These are phyloP conservation scores for Lepas anatifera DNA, from an alignment of 2,888 invertebrate genomes.

Conservation along the genomic window DNA sequence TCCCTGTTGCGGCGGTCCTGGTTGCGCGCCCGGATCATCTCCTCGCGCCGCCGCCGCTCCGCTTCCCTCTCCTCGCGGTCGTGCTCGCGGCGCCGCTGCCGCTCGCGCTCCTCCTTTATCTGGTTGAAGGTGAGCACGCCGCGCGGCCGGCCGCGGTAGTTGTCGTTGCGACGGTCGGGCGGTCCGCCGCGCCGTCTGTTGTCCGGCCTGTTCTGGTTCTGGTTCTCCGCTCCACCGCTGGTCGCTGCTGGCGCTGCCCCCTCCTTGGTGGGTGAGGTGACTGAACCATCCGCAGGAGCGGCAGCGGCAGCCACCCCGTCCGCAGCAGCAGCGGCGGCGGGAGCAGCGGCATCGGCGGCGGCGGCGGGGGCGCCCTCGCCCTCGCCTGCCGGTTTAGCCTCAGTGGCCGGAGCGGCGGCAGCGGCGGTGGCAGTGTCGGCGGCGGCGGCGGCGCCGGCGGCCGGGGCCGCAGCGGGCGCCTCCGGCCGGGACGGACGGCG, in stretches of 20 bases:
- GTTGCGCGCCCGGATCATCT: conserved; percentile 61
- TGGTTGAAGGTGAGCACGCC: conserved; percentile 13
- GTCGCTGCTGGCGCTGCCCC: background rate
- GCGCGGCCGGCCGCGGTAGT: background rate
- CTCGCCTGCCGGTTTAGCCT: background rate
- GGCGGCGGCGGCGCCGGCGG: background rate
- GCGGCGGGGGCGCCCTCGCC: conserved; percentile 1
- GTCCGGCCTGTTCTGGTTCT: background rate
- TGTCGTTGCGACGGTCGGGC: background rate
- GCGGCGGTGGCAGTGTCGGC: too few species aligned
- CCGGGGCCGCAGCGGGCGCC: background rate
- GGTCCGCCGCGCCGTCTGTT: conserved; percentile 2
- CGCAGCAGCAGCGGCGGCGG: too few species aligned
- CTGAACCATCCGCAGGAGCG: too few species aligned
- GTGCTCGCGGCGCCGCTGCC: conserved; percentile 58
- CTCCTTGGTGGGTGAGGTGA: conserved; percentile 3
- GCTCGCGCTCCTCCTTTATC: conserved; percentile 55
- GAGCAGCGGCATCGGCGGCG: background rate
- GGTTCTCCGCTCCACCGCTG: too few species aligned
- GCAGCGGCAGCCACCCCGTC: too few species aligned
- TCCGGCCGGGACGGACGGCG: background rate
- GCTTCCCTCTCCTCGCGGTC: conserved; percentile 50
- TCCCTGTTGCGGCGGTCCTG: conserved; percentile 69
- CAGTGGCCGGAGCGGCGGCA: background rate
- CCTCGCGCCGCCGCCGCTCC: conserved; percentile 64